These are phyloP conservation scores for Nipponacmea schrenckii DNA, from an alignment of 2,888 invertebrate species.

Conservation along the genomic window DNA sequence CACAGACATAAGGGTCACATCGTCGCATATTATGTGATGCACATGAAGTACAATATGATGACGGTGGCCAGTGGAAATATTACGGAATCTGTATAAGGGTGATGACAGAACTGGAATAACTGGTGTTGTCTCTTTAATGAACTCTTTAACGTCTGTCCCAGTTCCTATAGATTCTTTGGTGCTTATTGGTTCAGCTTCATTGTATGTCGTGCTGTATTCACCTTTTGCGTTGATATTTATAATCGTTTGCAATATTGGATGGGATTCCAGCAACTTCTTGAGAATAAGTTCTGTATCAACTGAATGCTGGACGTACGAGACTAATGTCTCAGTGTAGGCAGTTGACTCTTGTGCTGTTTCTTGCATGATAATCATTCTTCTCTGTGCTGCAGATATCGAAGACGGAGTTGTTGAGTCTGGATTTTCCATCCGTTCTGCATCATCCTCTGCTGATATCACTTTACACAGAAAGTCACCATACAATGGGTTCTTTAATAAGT, in stretches of 20 bases:
- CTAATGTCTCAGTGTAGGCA: conserved; percentile 13
- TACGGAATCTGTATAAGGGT: neutral
- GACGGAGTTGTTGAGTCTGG: neutral
- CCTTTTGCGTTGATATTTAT: neutral
- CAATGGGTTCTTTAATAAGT: neutral
- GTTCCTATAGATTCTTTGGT: neutral
- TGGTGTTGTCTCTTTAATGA: neutral
- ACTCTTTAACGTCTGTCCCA: neutral
- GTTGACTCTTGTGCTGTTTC: conserved; percentile 9
- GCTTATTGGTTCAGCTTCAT: neutral
- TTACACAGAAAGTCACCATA: neutral
- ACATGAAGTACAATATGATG: neutral
- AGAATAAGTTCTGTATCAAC: neutral
- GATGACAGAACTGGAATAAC: neutral
- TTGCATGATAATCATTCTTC: conserved; percentile 20
- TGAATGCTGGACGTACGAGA: neutral
- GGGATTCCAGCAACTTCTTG: neutral
- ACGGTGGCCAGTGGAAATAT: neutral
- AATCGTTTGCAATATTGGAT: neutral
- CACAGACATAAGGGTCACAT: neutral
- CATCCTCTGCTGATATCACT: neutral
- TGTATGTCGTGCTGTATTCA: neutral
- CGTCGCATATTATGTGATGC: neutral
- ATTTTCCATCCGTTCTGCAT: neutral
- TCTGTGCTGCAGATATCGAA: conserved; percentile 15